Evolutionary conservation across 2,113 vertebrate genomes (phyloP).

Genomic region (Limnothrissa miodon): DNA sequence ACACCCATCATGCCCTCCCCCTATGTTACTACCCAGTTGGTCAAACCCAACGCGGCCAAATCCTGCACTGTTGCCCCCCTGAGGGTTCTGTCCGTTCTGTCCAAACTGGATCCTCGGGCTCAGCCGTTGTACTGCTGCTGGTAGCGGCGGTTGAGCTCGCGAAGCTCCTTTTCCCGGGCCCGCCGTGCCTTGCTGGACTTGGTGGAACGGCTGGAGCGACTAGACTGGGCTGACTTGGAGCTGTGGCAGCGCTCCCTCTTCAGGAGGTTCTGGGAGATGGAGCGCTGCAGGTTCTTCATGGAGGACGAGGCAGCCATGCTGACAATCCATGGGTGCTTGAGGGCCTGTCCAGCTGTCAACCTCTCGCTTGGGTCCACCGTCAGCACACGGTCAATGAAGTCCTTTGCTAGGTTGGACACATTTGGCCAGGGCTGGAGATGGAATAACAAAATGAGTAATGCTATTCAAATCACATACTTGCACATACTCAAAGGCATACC

Average conservation of each 20-base stretch:
- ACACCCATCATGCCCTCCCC: not conserved
- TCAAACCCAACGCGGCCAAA: not conserved
- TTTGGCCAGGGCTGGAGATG: constrained; percentile 90
- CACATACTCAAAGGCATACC: not conserved
- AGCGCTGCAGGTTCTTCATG: constrained; percentile 98
- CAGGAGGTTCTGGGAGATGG: constrained; percentile 96
- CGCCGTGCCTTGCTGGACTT: constrained; percentile 94
- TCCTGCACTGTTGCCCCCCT: not conserved
- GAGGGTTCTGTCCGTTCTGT: constrained; percentile 4
- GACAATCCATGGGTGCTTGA: constrained; percentile 96
- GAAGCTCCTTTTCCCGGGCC: constrained; percentile 88
- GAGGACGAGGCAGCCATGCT: constrained; percentile 98
- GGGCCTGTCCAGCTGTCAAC: constrained; percentile 88
- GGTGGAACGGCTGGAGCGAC: constrained; percentile 91
- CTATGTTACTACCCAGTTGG: not conserved
- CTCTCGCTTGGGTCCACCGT: constrained; percentile 89
- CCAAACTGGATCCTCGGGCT: constrained; percentile 44
- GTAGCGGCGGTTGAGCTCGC: constrained; percentile 93
- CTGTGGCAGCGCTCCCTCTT: constrained; percentile 97
- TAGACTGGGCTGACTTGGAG: constrained; percentile 96
- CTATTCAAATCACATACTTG: not conserved
- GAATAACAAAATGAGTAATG: constrained; percentile 28
- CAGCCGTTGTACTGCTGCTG: constrained; percentile 95
- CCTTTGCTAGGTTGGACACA: constrained; percentile 96
- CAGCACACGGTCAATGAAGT: constrained; percentile 94